These are phyloP conservation scores for Artibeus jamaicensis DNA, from an alignment of 2,797 vertebrate genomes.

Conservation along the genomic window DNA sequence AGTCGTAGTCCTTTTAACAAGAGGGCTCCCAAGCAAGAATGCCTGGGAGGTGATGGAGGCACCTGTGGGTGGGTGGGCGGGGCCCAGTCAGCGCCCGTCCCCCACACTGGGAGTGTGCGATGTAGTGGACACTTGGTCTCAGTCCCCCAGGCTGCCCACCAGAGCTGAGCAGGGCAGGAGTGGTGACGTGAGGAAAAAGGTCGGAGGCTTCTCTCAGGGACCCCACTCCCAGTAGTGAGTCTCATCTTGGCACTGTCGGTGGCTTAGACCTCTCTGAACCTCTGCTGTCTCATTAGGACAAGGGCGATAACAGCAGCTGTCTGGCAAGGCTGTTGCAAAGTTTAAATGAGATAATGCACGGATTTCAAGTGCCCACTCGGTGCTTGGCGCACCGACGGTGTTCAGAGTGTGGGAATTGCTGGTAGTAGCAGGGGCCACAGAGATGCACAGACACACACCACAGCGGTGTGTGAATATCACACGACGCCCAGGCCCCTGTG, in stretches of 20 bases:
- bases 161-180: neutral
- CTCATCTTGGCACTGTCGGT: neutral
- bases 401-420: neutral
- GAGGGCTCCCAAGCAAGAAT: neutral
- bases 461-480: rapidly evolving
- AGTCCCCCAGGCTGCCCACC: neutral
- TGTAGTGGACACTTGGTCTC: neutral
- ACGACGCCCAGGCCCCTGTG: rapidly evolving
- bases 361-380: neutral
- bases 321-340: neutral
- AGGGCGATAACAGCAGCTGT: neutral
- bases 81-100: neutral
- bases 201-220: neutral
- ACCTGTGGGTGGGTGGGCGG: neutral
- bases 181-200: neutral
- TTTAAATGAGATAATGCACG: neutral
- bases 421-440: neutral
- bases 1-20: neutral
- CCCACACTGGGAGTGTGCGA: neutral
- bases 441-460: neutral
- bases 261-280: neutral
- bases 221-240: neutral
- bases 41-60: neutral
- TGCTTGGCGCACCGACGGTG: neutral
- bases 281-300: neutral